These are phyloP conservation scores for Jordanella pulchra DNA, from an alignment of 2,797 vertebrate species.

Conservation along the genomic window DNA sequence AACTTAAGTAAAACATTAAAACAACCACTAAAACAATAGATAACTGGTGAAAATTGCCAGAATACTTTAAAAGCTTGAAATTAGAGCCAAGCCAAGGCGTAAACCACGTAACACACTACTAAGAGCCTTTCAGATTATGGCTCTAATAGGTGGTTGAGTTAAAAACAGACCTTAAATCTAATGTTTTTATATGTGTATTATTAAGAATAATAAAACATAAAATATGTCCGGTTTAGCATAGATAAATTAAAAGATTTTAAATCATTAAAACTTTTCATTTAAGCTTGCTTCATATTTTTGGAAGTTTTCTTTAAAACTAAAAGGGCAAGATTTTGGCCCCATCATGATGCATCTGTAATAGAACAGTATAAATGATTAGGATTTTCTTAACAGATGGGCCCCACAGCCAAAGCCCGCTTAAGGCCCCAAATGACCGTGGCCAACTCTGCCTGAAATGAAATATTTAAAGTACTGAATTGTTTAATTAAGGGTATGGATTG, in stretches of 20 bases:
- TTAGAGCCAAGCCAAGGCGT: neutral
- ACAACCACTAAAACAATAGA: no score
- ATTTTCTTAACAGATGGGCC: neutral
- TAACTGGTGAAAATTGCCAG: no score
- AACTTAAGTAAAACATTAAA: no score
- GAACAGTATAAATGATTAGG: neutral
- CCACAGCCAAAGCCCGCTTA: neutral
- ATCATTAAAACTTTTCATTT: no score
- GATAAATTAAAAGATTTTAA: no score
- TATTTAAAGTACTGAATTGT: slow-evolving; percentile 7
- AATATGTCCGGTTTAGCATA: no score
- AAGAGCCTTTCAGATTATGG: neutral
- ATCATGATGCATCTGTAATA: neutral
- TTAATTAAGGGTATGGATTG: slow-evolving; percentile 11
- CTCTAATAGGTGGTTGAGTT: neutral
- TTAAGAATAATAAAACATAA: no score
- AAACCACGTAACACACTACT: neutral
- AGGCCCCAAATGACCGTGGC: neutral
- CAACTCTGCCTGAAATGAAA: neutral
- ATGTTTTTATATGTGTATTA: no score
- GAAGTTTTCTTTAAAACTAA: no score
- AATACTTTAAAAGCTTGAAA: no score
- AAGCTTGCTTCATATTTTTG: no score
- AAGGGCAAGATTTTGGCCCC: no score
- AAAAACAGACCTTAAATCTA: neutral